These are phyloP conservation scores for Spisula subtruncata DNA, from an alignment of 2,888 invertebrate species.

Conservation along the genomic window DNA sequence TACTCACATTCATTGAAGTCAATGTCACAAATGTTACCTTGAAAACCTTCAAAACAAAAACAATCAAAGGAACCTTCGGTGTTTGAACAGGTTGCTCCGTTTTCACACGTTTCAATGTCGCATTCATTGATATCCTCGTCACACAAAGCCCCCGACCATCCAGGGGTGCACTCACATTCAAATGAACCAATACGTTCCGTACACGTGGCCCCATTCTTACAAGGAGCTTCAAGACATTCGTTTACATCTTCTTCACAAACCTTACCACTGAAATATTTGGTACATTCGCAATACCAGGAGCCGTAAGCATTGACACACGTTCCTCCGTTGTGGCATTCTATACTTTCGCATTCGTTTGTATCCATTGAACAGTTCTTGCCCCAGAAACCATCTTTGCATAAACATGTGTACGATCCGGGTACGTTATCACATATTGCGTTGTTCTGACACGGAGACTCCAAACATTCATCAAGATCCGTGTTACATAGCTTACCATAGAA, in stretches of 20 bases:
- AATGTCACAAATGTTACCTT: constrained; percentile 55
- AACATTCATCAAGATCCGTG: constrained; percentile 68
- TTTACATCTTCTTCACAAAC: constrained; percentile 54
- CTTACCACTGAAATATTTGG: constrained; percentile 31
- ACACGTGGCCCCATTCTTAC: constrained; percentile 45
- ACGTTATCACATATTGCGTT: constrained; percentile 67
- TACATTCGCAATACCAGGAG: constrained; percentile 44
- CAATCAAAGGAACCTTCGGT: constrained; percentile 49
- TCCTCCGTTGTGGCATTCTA: constrained; percentile 38
- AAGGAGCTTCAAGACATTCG: constrained; percentile 53
- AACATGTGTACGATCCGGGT: constrained; percentile 58
- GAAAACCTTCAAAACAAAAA: constrained; percentile 61
- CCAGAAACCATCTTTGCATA: constrained; percentile 56
- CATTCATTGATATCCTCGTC: constrained; percentile 54
- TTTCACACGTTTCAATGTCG: constrained; percentile 18
- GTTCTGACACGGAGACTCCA: constrained; percentile 60
- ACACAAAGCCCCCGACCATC: constrained; percentile 42
- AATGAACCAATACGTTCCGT: constrained; percentile 46
- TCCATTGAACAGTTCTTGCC: constrained; percentile 40
- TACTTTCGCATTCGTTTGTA: constrained; percentile 39
- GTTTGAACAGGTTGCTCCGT: constrained; percentile 42
- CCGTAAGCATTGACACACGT: constrained; percentile 46
- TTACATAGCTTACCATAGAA: constrained; percentile 51
- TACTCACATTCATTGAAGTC: constrained; percentile 66
- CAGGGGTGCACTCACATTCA: constrained; percentile 44